A percentile compares a stretch with the other conserved stretches of the same genome.
These are phyloP conservation scores for Centropristis striata DNA, from an alignment of 2,113 vertebrate genomes.

Conservation along the genomic window DNA sequence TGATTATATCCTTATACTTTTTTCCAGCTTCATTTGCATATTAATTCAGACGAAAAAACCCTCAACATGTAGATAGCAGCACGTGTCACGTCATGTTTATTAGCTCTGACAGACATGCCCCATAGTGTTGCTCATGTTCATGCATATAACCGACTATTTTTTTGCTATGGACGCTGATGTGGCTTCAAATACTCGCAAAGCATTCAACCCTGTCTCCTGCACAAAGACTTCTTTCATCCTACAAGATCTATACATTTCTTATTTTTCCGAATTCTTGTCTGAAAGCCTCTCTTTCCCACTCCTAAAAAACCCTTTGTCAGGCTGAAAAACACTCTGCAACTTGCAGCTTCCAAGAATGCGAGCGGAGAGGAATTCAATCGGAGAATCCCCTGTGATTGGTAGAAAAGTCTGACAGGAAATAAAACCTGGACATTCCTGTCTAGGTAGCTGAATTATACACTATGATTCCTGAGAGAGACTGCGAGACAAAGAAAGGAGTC, in stretches of 20 bases:
- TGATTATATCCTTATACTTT: slow-evolving; percentile 44
- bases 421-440: slow-evolving; percentile 71
- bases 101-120: slow-evolving; percentile 28
- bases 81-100: slow-evolving; percentile 14
- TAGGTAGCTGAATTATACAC: slow-evolving; percentile 41
- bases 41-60: slow-evolving; percentile 15
- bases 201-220: slow-evolving; percentile 24
- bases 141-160: not conserved
- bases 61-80: slow-evolving; percentile 33
- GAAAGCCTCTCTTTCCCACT: slow-evolving; percentile 20
- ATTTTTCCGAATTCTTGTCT: slow-evolving; percentile 42
- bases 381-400: slow-evolving; percentile 58
- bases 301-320: slow-evolving; percentile 16
- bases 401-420: slow-evolving; percentile 61
- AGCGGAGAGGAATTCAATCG: slow-evolving; percentile 52
- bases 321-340: slow-evolving; percentile 29
- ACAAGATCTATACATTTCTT: slow-evolving; percentile 58
- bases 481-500: slow-evolving; percentile 19
- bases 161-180: slow-evolving; percentile 12
- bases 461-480: not conserved
- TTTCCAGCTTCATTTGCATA: slow-evolving; percentile 46
- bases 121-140: slow-evolving; percentile 19
- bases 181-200: slow-evolving; percentile 26
- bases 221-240: slow-evolving; percentile 68
- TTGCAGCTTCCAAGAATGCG: slow-evolving; percentile 50